phyloP scores from a whole-genome alignment of 2,888 invertebrate genomes.

The Anticlea derivata region DNA sequence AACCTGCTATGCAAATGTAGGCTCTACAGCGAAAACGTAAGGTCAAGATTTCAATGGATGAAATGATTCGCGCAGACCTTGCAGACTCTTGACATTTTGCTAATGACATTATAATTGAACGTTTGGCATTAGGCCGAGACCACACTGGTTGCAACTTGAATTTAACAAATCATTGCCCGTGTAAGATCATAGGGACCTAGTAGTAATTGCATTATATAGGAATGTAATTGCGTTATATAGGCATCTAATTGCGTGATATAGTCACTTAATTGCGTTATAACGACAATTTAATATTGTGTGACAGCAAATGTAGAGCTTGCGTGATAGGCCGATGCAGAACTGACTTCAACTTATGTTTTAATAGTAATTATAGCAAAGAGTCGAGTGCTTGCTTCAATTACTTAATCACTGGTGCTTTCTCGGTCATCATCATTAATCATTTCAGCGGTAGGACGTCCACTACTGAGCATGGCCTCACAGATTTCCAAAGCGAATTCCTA shows the following conservation, averaged over 20 bases:
- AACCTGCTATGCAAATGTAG: slow-evolving; percentile 1
- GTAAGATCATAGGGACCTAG: neutral
- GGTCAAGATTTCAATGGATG: slow-evolving; percentile 1
- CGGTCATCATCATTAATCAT: too few species aligned
- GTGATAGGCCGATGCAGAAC: slow-evolving; percentile 40
- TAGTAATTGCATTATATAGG: slow-evolving; percentile 3
- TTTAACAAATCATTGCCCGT: too few species aligned
- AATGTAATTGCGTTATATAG: slow-evolving; percentile 38
- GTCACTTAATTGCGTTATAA: slow-evolving; percentile 41
- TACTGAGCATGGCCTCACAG: too few species aligned
- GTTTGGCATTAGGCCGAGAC: slow-evolving; percentile 13
- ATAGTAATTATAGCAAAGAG: neutral
- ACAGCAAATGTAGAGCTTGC: slow-evolving; percentile 54
- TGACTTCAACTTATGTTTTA: neutral
- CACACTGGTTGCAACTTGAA: slow-evolving; percentile 10
- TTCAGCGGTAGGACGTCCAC: too few species aligned
- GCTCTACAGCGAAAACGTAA: neutral
- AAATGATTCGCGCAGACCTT: slow-evolving; percentile 45
- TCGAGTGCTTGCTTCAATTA: too few species aligned
- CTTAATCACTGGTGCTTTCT: too few species aligned
- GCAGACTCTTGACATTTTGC: slow-evolving; percentile 58
- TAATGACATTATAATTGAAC: slow-evolving; percentile 64
- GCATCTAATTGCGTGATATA: slow-evolving; percentile 2
- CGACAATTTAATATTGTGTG: slow-evolving; percentile 55
- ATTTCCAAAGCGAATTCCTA: too few species aligned